These are phyloP conservation scores for Gadopsis marmoratus DNA, from an alignment of 2,797 vertebrate genomes.

Conservation along the genomic window DNA sequence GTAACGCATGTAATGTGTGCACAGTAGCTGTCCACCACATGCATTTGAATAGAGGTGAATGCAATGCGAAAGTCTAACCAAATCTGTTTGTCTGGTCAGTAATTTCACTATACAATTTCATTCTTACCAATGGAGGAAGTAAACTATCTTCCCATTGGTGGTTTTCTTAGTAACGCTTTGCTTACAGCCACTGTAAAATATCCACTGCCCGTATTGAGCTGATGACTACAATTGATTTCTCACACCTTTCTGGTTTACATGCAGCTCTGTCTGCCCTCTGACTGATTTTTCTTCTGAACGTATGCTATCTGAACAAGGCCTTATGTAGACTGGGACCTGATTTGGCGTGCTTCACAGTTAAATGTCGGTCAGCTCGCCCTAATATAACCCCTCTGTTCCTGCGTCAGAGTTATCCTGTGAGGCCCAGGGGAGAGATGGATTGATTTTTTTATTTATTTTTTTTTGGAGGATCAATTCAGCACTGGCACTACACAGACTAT, in stretches of 20 bases:
- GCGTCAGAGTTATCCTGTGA: slow-evolving; percentile 71
- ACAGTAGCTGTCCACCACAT: not conserved
- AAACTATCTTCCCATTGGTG: slow-evolving; percentile 25
- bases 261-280: slow-evolving; percentile 24
- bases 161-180: slow-evolving; percentile 12
- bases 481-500: slow-evolving; percentile 61
- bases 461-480: slow-evolving; percentile 74
- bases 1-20: not conserved
- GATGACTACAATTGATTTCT: slow-evolving; percentile 27
- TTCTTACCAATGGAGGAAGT: slow-evolving; percentile 16
- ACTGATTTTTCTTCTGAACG: slow-evolving; percentile 36
- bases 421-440: slow-evolving; percentile 76
- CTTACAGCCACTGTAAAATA: slow-evolving; percentile 11
- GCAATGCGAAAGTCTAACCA: not conserved
- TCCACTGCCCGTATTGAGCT: slow-evolving; percentile 17
- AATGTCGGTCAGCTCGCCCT: slow-evolving; percentile 75
- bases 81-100: slow-evolving; percentile 7
- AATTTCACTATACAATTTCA: not conserved
- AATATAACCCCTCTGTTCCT: slow-evolving; percentile 76
- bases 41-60: not conserved
- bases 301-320: slow-evolving; percentile 57
- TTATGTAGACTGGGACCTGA: slow-evolving; percentile 51
- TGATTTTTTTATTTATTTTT: slow-evolving; percentile 53
- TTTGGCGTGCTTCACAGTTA: slow-evolving; percentile 62
- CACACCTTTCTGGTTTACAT: slow-evolving; percentile 19